Conservation (phyloP, 2,113 vertebrate genomes). For the Brachypodius melanocephalos region DNA sequence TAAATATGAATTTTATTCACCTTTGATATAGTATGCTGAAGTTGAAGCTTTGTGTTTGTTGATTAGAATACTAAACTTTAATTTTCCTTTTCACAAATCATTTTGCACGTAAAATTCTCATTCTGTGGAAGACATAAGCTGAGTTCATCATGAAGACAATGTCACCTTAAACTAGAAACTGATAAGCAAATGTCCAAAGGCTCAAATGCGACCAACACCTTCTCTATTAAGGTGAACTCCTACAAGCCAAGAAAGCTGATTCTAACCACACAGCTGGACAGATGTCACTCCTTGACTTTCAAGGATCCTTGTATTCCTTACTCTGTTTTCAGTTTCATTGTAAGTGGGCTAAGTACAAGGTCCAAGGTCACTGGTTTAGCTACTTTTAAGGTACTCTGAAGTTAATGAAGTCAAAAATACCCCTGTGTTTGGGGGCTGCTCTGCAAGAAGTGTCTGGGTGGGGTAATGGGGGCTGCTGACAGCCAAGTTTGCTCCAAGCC, state of each 20-base stretch:
- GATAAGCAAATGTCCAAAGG: not conserved
- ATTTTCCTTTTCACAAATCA: not conserved
- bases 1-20: not conserved
- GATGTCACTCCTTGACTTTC: not conserved
- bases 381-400: not conserved
- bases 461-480: not conserved
- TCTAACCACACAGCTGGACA: not conserved
- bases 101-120: not conserved
- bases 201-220: not conserved
- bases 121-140: not conserved
- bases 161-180: not conserved
- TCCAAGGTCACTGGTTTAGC: not conserved
- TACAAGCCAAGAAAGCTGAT: not conserved
- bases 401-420: not conserved
- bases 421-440: not conserved
- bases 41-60: not conserved
- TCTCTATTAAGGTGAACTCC: not conserved
- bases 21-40: not conserved
- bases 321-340: not conserved
- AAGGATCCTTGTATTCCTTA: not conserved
- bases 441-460: not conserved
- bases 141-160: accelerated
- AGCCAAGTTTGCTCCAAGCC: not conserved
- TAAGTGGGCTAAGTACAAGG: not conserved
- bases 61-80: not conserved